Conservation (phyloP, 1,140 invertebrate genomes). For the Megalonaias nervosa region DNA sequence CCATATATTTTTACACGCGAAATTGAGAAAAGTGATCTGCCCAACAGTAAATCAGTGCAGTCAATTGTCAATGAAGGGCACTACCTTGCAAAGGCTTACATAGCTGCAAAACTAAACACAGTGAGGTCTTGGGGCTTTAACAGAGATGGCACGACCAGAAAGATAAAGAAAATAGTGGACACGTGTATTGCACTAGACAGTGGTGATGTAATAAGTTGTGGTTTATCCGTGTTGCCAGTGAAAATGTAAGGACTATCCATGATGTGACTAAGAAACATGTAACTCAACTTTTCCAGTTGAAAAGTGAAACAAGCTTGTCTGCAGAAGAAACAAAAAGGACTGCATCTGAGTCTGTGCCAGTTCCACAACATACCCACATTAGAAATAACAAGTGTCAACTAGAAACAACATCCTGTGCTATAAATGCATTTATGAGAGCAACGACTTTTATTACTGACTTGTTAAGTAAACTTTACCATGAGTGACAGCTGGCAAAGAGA, state of each 20-base stretch:
- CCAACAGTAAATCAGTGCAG: neutral
- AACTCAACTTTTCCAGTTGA: too few species aligned
- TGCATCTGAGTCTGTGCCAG: too few species aligned
- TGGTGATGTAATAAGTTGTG: constrained; percentile 13
- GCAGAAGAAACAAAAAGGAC: too few species aligned
- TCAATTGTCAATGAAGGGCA: constrained; percentile 20
- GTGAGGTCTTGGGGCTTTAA: neutral
- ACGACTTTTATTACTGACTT: neutral
- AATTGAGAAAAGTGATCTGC: constrained; percentile 7
- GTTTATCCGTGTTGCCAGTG: constrained; percentile 1
- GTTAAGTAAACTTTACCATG: too few species aligned
- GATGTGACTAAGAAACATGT: neutral
- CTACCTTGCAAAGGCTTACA: neutral
- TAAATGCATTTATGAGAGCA: too few species aligned
- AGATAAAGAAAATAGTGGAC: constrained; percentile 8
- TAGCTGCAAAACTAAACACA: neutral
- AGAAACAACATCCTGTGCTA: too few species aligned
- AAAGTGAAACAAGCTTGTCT: too few species aligned
- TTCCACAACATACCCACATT: too few species aligned
- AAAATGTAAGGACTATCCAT: constrained; percentile 8
- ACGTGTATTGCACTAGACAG: constrained; percentile 13
- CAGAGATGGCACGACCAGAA: constrained; percentile 12
- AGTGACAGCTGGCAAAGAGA: too few species aligned
- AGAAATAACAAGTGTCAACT: too few species aligned
- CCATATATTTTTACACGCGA: neutral